Conservation (phyloP, 2,797 vertebrate genomes). For the Huso huso region DNA sequence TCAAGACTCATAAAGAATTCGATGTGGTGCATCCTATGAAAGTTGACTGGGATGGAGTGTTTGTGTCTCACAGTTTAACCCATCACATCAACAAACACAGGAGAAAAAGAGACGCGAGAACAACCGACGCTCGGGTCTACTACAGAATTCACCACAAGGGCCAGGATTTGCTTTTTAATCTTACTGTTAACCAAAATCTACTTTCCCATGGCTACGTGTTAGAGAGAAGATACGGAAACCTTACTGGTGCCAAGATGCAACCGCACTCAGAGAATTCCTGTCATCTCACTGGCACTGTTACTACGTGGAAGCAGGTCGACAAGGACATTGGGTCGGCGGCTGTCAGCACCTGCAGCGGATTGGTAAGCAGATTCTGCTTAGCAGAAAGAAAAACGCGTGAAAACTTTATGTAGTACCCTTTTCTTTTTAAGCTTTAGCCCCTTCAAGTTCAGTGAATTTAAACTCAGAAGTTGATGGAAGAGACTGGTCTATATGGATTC, state of each 20-base stretch:
- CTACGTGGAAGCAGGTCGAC: constrained; percentile 27
- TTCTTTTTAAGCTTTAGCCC: too few species aligned
- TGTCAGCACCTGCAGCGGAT: constrained; percentile 79
- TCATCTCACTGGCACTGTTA: constrained; percentile 71
- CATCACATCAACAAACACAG: constrained; percentile 46
- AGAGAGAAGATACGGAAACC: constrained; percentile 67
- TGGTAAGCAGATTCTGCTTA: constrained; percentile 64
- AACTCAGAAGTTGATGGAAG: too few species aligned
- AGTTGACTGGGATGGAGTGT: constrained; percentile 63
- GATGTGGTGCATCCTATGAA: constrained; percentile 70
- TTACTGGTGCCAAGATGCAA: constrained; percentile 43
- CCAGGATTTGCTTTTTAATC: constrained; percentile 67
- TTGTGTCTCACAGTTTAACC: constrained; percentile 71
- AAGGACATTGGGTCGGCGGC: constrained; percentile 55
- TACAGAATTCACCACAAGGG: constrained; percentile 68
- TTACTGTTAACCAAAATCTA: constrained; percentile 66
- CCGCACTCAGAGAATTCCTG: constrained; percentile 46
- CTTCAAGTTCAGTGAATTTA: too few species aligned
- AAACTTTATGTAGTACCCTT: too few species aligned
- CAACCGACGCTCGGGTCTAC: constrained; percentile 51
- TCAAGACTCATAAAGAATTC: constrained; percentile 55
- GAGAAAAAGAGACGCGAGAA: constrained; percentile 56
- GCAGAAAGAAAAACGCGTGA: too few species aligned
- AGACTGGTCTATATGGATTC: too few species aligned
- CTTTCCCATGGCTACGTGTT: constrained; percentile 70